A percentile compares a stretch with the other conserved stretches of the same genome.
These are phyloP conservation scores for Stenchaetothrips biformis DNA, from an alignment of 2,888 invertebrate genomes.

Conservation along the genomic window DNA sequence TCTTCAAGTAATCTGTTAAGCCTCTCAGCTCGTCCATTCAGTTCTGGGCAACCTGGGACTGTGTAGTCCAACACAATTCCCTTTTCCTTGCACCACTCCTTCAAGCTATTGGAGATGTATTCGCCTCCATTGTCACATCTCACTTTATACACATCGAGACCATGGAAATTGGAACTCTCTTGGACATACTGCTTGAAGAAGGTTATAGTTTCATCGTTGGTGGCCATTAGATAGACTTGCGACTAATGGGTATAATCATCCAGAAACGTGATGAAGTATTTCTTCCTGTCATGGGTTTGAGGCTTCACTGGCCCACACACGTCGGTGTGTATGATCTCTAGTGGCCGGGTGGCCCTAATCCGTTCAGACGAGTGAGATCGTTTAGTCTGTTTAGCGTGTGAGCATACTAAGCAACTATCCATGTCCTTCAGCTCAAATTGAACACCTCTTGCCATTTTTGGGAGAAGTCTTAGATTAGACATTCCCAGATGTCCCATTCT, in stretches of 20 bases:
- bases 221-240: conserved; percentile 26
- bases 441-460: no score
- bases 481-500: background rate
- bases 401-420: conserved; percentile 30
- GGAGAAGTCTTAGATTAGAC: conserved; percentile 19
- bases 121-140: conserved; percentile 30
- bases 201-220: conserved; percentile 27
- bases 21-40: conserved; percentile 30
- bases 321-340: conserved; percentile 33
- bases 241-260: conserved; percentile 32
- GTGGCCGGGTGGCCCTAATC: conserved; percentile 28
- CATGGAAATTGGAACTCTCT: no score
- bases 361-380: conserved; percentile 31
- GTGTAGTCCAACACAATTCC: conserved; percentile 29
- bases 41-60: background rate
- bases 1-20: conserved; percentile 10
- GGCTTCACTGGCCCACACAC: conserved; percentile 33
- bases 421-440: no score
- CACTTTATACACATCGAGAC: conserved; percentile 32
- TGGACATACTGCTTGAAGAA: conserved; percentile 23
- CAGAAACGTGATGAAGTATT: conserved; percentile 32
- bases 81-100: conserved; percentile 27
- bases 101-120: conserved; percentile 30
- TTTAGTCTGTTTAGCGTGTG: conserved; percentile 33
- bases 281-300: conserved; percentile 31